A percentile compares a stretch with the other conserved stretches of the same genome.
phyloP scores from a whole-genome alignment of 2,888 invertebrate species.

The Phanerotoma sp. region DNA sequence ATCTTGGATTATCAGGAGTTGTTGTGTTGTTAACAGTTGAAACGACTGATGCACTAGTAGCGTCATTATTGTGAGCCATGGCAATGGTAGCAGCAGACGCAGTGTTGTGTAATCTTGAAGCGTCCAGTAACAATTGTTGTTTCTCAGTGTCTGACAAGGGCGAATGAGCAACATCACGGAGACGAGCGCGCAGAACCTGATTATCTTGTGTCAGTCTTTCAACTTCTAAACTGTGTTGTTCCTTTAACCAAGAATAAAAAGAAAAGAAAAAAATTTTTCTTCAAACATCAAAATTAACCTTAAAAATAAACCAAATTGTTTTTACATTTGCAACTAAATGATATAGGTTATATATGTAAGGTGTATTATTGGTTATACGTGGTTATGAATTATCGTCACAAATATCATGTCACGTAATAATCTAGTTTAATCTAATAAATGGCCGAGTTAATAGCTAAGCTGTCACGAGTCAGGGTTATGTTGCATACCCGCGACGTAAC shows the following conservation, averaged over 20 bases:
- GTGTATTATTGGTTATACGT: background rate
- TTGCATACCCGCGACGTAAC: conserved; percentile 1
- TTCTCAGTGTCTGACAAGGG: conserved; percentile 82
- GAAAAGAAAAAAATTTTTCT: background rate
- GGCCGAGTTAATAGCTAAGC: conserved; percentile 16
- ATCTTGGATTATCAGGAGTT: conserved; percentile 63
- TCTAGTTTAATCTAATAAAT: conserved; percentile 15
- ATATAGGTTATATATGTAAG: background rate
- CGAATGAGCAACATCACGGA: conserved; percentile 78
- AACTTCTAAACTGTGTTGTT: conserved; percentile 65
- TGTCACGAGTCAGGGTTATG: conserved; percentile 28
- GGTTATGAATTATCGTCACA: conserved; percentile 2
- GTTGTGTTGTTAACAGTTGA: conserved; percentile 36
- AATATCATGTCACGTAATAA: conserved; percentile 10
- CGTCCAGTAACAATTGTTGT: conserved; percentile 75
- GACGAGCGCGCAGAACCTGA: conserved; percentile 70
- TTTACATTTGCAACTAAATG: no score
- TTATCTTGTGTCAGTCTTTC: conserved; percentile 77
- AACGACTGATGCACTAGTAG: conserved; percentile 31
- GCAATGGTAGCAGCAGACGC: conserved; percentile 81
- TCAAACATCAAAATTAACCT: no score
- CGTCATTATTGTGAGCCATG: conserved; percentile 50
- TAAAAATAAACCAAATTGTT: no score
- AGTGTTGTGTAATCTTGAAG: conserved; percentile 71
- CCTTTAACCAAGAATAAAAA: conserved; percentile 50